Conservation (phyloP, 1,140 invertebrate species). For the Drosophila saltans region DNA sequence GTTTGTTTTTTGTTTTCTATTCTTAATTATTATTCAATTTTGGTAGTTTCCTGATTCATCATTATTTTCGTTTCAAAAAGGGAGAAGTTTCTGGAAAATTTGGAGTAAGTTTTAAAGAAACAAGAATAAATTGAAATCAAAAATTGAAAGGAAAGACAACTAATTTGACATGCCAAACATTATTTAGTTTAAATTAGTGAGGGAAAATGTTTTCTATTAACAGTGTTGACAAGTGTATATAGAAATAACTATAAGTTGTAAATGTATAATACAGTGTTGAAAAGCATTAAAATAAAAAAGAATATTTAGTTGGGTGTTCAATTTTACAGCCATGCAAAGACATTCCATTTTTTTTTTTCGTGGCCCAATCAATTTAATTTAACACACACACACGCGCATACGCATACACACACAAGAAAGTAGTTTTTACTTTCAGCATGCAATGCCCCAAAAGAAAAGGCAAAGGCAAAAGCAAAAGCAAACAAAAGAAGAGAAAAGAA, state of each 20-base stretch:
- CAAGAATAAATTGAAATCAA: slow-evolving; percentile 10
- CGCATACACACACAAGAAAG: slow-evolving; percentile 27
- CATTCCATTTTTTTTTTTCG: slow-evolving; percentile 68
- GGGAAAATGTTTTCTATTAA: slow-evolving; percentile 28
- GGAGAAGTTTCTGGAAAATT: slow-evolving; percentile 2
- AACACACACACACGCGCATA: slow-evolving; percentile 10
- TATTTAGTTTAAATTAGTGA: slow-evolving; percentile 33
- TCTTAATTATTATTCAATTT: slow-evolving; percentile 1
- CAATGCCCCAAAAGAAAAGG: slow-evolving; percentile 54
- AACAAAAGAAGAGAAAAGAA: slow-evolving; percentile 20
- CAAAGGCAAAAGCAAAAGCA: slow-evolving; percentile 53
- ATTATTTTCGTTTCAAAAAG: slow-evolving; percentile 19
- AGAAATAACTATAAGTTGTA: background rate
- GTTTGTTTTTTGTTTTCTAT: slow-evolving; percentile 9
- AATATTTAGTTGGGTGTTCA: slow-evolving; percentile 1
- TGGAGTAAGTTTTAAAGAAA: slow-evolving; percentile 8
- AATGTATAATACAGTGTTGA: slow-evolving; percentile 9
- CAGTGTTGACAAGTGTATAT: background rate
- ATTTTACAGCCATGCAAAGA: slow-evolving; percentile 46
- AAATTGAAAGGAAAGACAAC: slow-evolving; percentile 10
- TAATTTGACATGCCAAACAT: slow-evolving; percentile 6
- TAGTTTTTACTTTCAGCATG: slow-evolving; percentile 74
- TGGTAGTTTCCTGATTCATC: slow-evolving; percentile 24
- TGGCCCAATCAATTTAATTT: slow-evolving; percentile 51
- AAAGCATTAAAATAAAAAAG: background rate